Base-by-base conservation (phyloP, 2,888 invertebrate species). In the Diaphora mendica region DNA sequence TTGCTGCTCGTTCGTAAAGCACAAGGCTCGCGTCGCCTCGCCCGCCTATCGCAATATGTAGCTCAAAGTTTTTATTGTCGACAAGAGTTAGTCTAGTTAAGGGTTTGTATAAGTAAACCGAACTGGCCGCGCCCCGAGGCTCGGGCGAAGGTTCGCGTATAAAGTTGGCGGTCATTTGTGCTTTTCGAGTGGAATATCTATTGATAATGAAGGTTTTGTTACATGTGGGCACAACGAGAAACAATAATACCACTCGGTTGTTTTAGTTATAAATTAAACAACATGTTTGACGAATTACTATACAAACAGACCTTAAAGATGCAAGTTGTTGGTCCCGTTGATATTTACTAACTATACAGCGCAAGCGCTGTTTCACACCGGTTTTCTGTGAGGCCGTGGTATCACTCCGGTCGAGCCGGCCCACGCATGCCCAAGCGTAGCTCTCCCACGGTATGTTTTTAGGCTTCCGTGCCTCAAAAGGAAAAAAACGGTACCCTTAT, bases 61-160 rank as follows among this genome's bases (percentile, higher is more conserved):
- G 51, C 64, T n/a, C n/a, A 42, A 70, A 70, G 48, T 64, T 70
- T 64, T 70, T 64, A 51, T 64, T n/a, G 64, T n/a, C 64, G 30
- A 48, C 64, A 4, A 62, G 64, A 64, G 64, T 64, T 70, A 64
- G 70, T 64, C 39, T 48, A 51, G 64, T n/a, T 20, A 70, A 70
- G 48, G 64, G 70, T 70, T 70, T 64, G 51, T 64, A n/a, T 64
- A 51, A 70, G 48, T 64, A 64, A 64, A 64, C 70, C 64, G 17
- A 64, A 70, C 64, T 42, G 23, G 26, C 68, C 59, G 39, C 39
- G n/a, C 33, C 68, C 59, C 39, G 30, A 48, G 26, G 68, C 48
- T 62, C 17, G 17, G 62, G 30, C 30, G 30, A 62, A 62, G 30
- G 30, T 62, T 30, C 2, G 17, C 62, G 62, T 30, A 62, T 30